Evolutionary conservation across 2,888 invertebrate species (phyloP).

Genomic region (Tridacna crocea): DNA sequence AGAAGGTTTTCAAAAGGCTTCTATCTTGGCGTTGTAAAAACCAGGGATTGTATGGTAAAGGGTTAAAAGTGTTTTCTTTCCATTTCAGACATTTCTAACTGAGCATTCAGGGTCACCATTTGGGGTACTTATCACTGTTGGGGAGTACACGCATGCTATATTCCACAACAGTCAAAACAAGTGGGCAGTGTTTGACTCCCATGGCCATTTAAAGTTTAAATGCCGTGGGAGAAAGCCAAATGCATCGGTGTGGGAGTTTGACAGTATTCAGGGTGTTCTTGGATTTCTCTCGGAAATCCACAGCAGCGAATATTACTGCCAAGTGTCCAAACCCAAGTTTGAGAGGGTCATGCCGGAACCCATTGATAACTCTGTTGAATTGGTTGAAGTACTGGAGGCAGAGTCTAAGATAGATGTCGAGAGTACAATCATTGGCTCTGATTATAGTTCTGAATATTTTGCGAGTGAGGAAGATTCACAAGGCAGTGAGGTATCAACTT

Average conservation of each 20-base stretch:
- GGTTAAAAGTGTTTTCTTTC: too few relatives aligned
- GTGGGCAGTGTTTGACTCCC: not conserved
- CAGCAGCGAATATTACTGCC: not conserved
- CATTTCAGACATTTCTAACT: too few relatives aligned
- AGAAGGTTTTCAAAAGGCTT: too few relatives aligned
- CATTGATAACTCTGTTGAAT: not conserved
- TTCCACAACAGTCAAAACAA: not conserved
- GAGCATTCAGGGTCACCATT: not conserved
- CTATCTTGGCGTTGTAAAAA: too few relatives aligned
- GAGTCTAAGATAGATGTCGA: not conserved
- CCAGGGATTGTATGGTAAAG: too few relatives aligned
- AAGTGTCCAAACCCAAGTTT: not conserved
- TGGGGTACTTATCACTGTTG: conserved; percentile 14
- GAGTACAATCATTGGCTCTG: not conserved
- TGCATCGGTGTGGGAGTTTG: conserved; percentile 20
- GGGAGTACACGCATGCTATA: conserved; percentile 7
- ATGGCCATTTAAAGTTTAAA: not conserved
- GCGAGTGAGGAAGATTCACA: not conserved
- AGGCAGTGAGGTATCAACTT: too few relatives aligned
- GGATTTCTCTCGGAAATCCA: conserved; percentile 4
- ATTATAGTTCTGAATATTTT: not conserved
- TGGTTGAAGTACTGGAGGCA: not conserved
- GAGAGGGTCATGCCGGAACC: not conserved
- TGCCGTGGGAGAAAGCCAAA: not conserved
- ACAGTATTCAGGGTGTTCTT: not conserved